These are phyloP conservation scores for Phoebastria nigripes DNA, from an alignment of 2,797 vertebrate genomes.

Conservation along the genomic window DNA sequence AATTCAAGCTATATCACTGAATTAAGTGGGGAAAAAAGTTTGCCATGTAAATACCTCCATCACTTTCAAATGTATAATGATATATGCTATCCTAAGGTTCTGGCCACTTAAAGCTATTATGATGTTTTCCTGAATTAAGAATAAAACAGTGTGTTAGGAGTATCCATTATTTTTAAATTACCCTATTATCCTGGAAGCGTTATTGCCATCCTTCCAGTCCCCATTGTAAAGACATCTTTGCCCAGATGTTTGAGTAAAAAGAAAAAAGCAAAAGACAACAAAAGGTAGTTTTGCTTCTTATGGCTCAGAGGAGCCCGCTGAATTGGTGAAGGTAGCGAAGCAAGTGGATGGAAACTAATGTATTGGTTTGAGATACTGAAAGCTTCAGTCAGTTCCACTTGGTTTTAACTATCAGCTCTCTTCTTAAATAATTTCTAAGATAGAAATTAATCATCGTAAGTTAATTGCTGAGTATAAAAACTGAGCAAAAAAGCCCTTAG, in stretches of 20 bases:
- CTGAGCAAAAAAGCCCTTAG: background rate
- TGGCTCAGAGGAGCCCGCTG: background rate
- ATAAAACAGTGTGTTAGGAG: background rate
- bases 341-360: background rate
- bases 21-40: background rate
- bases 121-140: background rate
- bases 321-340: background rate
- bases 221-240: background rate
- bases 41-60: background rate
- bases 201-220: background rate
- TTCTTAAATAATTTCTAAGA: background rate
- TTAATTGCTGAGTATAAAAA: background rate
- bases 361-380: background rate
- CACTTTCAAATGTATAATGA: background rate
- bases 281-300: background rate
- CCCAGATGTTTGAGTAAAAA: background rate
- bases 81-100: background rate
- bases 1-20: background rate
- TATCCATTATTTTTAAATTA: background rate
- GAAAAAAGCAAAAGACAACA: background rate
- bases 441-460: background rate
- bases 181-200: accelerated
- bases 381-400: background rate
- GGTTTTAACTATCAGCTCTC: background rate
- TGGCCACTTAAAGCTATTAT: background rate